A percentile compares a stretch with the other conserved stretches of the same genome.
Conservation (phyloP, 2,113 vertebrate species). For the Anarhynchus alexandrinus region DNA sequence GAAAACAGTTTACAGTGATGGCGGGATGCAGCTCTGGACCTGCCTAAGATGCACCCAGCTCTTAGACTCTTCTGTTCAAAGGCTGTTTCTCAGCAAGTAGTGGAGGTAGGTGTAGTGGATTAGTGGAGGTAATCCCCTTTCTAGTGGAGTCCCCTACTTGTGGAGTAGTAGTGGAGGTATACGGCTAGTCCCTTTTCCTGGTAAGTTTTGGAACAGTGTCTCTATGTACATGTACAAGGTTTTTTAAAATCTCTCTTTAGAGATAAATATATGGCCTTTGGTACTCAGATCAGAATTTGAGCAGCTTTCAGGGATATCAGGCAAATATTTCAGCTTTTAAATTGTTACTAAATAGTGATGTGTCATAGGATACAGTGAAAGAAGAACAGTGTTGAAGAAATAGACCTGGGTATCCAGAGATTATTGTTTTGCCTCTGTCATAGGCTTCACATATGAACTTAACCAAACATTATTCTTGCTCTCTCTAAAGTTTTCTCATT, state of each 20-base stretch:
- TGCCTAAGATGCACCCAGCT: fast-evolving
- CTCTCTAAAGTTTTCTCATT: neutral
- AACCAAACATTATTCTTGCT: neutral
- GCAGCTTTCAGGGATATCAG: neutral
- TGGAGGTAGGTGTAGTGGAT: neutral
- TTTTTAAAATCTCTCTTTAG: neutral
- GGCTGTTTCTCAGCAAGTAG: neutral
- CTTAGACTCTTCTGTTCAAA: neutral
- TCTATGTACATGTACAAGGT: neutral
- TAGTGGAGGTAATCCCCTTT: neutral
- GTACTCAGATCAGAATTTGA: neutral
- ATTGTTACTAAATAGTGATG: neutral
- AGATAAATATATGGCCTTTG: neutral
- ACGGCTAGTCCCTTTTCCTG: neutral
- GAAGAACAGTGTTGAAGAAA: neutral
- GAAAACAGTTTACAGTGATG: neutral
- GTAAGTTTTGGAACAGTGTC: neutral
- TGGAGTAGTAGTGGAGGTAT: neutral
- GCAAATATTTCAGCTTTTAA: neutral
- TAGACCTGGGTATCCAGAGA: neutral
- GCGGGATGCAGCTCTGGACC: neutral
- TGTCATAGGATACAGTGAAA: neutral
- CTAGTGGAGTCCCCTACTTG: neutral
- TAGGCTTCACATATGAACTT: neutral
- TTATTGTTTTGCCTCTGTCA: neutral